phyloP scores from a whole-genome alignment of 2,888 invertebrate genomes.

The Diloba caeruleocephala region DNA sequence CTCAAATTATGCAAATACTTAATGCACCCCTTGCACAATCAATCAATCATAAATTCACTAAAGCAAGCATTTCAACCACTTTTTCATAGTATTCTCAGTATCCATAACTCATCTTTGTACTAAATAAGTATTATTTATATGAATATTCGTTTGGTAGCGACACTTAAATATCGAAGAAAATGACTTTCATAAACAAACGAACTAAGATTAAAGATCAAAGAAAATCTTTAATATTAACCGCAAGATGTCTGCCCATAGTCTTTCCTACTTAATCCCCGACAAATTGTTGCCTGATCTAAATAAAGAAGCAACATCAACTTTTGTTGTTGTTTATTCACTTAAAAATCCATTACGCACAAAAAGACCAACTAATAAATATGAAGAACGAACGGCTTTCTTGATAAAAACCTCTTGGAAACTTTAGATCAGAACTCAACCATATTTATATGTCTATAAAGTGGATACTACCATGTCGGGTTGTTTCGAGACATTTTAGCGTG shows the following conservation, averaged over 20 bases:
- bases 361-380: constrained; percentile 85
- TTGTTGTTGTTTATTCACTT: constrained; percentile 84
- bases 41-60: no score
- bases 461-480: constrained; percentile 28
- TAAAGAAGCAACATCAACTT: constrained; percentile 58
- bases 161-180: background rate
- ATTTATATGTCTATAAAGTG: constrained; percentile 14
- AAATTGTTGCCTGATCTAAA: constrained; percentile 55
- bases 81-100: no score
- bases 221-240: background rate
- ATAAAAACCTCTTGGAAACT: constrained; percentile 58
- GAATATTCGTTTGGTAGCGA: no score
- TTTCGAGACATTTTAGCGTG: constrained; percentile 72
- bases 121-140: no score
- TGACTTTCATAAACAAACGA: background rate
- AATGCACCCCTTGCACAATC: no score
- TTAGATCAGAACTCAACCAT: constrained; percentile 44
- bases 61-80: no score
- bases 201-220: constrained; percentile 8
- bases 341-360: constrained; percentile 87
- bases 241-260: constrained; percentile 13
- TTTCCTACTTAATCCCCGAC: constrained; percentile 38
- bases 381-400: constrained; percentile 71
- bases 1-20: no score
- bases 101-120: no score